Conservation (phyloP, 2,797 vertebrate species). For the Leptoclinus maculatus region DNA sequence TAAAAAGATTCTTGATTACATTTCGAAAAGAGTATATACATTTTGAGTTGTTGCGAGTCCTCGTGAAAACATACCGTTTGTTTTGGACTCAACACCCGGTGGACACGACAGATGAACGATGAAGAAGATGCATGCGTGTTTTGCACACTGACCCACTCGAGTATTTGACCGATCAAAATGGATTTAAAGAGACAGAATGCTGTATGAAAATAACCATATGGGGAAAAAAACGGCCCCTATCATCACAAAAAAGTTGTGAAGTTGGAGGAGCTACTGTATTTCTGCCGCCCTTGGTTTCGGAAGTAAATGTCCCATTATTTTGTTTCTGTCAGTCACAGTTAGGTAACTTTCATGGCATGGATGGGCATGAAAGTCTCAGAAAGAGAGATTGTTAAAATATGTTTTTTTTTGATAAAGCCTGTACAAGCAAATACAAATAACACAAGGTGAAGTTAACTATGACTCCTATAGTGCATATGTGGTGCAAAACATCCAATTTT, state of each 20-base stretch:
- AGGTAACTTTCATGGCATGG: background rate
- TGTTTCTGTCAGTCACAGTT: background rate
- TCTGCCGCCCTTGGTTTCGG: background rate
- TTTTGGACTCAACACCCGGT: background rate
- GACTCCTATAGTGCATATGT: background rate
- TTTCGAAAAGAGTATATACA: background rate
- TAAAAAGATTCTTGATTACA: too few relatives aligned
- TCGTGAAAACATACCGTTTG: background rate
- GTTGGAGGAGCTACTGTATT: background rate
- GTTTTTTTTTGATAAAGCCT: conserved; percentile 2
- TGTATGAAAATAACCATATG: background rate
- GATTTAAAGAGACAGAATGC: background rate
- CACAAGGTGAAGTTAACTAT: too few relatives aligned
- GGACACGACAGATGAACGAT: background rate
- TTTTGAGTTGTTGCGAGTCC: background rate
- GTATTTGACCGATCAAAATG: background rate
- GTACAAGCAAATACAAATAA: background rate
- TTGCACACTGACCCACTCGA: background rate
- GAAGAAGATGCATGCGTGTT: too few relatives aligned
- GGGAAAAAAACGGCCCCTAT: background rate
- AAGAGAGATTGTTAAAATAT: background rate
- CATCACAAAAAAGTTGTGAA: background rate
- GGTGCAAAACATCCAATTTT: background rate
- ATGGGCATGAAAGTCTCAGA: background rate
- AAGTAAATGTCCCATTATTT: background rate